Conservation (phyloP, 1,140 invertebrate genomes). For the Uloborus diversus region DNA sequence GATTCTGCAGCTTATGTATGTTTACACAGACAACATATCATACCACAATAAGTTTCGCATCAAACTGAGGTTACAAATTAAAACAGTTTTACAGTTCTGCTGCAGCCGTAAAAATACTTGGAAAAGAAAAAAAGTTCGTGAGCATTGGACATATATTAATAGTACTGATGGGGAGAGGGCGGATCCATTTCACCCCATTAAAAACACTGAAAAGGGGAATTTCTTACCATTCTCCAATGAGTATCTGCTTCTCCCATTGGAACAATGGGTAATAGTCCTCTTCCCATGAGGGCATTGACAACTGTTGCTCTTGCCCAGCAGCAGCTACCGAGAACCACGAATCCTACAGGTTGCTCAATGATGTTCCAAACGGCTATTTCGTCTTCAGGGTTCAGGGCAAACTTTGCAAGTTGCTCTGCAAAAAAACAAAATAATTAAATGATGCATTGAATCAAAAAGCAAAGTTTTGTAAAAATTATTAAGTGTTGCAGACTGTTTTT, state of each 20-base stretch:
- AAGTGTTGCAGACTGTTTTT: too few relatives aligned
- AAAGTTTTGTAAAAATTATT: too few relatives aligned
- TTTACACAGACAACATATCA: too few relatives aligned
- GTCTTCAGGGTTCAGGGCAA: constrained; percentile 63
- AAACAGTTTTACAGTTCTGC: too few relatives aligned
- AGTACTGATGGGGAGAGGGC: too few relatives aligned
- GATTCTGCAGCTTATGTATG: too few relatives aligned
- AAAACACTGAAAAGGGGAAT: not conserved
- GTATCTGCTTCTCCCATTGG: constrained; percentile 27
- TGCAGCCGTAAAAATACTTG: too few relatives aligned
- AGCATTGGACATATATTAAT: too few relatives aligned
- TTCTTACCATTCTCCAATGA: constrained; percentile 42
- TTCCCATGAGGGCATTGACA: constrained; percentile 76
- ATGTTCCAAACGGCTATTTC: constrained; percentile 65
- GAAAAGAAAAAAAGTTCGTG: too few relatives aligned
- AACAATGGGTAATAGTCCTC: constrained; percentile 71
- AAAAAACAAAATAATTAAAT: constrained; percentile 42
- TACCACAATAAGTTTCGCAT: too few relatives aligned
- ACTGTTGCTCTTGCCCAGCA: constrained; percentile 75
- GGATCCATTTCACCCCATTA: too few relatives aligned
- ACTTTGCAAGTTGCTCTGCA: constrained; percentile 64
- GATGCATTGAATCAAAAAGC: not conserved
- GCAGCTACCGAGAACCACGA: constrained; percentile 77
- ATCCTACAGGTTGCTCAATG: constrained; percentile 64
- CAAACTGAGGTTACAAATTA: too few relatives aligned